Evolutionary conservation across 2,888 invertebrate species (phyloP), one percentile per base, ranked within the genome.

Genomic region (Stratiomys singularior): DNA sequence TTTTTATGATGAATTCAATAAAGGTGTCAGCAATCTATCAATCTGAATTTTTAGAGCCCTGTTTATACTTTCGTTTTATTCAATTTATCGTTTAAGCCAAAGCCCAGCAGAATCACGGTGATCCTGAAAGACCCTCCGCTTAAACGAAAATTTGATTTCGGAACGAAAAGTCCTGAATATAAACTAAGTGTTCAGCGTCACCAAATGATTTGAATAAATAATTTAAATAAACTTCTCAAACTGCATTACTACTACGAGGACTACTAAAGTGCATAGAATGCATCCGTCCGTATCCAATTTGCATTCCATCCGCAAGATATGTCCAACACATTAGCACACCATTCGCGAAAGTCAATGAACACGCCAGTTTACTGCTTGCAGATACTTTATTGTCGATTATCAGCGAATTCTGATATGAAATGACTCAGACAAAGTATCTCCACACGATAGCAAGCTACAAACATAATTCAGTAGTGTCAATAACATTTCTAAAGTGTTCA

Each of bases 381-480:
- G 27, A 64, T 28, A 64, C 30, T 64, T 64, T 64, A 64, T 64
- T 64, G 30, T 25, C 64, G 30, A 27, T 64, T 64, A 64, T 64
- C 64, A 28, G 64, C 28, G 11, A 64, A 64, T 64, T 28, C 64
- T 30, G 64, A 28, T 64, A 64, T 64, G 21, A 64, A 64, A 30
- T 64, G 64, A 30, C n/a, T 64, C 27, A 30, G 15, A 64, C 52
- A 9, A 52, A 4, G 52, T 37, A 3, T 3, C 37, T 3, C 5
- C 3, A 37, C 37, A 37, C 18, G 52, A 52, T 52, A 52, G 52
- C 52, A 52, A 3, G 7, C 18, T 4, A 52, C n/a, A 9, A 52
- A 52, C 58, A 60, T 60, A 60, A 25, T 9, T 23, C 58, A 60
- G 58, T 60, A 25, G 58, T 25, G 25, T 21, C 21, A 23, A 60